Percentiles rank a stretch among this genome's conserved stretches.
Evolutionary conservation across 2,113 vertebrate species (phyloP).

Genomic region (Gadus macrocephalus): DNA sequence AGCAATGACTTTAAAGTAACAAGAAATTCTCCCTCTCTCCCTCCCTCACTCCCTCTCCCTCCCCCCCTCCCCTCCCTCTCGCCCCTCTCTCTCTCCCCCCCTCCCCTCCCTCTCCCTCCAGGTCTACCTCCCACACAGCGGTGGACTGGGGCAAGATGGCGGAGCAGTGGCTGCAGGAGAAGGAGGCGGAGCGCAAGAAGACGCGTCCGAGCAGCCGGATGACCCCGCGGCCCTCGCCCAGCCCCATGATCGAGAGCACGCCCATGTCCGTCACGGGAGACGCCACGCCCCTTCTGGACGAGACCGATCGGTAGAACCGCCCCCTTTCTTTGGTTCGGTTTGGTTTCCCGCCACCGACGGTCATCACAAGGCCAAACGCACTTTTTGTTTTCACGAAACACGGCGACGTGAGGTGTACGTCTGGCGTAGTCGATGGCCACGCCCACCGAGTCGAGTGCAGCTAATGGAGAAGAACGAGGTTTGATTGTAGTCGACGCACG

Average conservation of each 20-base stretch:
- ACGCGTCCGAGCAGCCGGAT: constrained; percentile 75
- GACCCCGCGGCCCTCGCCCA: constrained; percentile 92
- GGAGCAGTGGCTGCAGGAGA: constrained; percentile 89
- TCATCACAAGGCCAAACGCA: too few relatives aligned
- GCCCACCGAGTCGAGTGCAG: too few relatives aligned
- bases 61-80: not conserved
- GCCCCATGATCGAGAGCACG: constrained; percentile 98
- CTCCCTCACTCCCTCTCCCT: too few relatives aligned
- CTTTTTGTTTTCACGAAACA: too few relatives aligned
- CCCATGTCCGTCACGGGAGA: constrained; percentile 97
- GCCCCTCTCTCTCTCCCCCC: not conserved
- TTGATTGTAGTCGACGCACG: too few relatives aligned
- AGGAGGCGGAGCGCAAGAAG: constrained; percentile 84
- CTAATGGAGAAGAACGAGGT: too few relatives aligned
- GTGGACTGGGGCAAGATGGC: constrained; percentile 95
- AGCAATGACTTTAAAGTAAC: too few relatives aligned
- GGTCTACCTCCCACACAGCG: constrained; percentile 78
- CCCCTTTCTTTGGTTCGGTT: too few relatives aligned
- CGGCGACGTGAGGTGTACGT: too few relatives aligned
- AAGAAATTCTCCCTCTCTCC: too few relatives aligned
- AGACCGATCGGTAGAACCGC: constrained; percentile 92
- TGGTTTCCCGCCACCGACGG: too few relatives aligned
- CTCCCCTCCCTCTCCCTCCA: constrained; percentile 34
- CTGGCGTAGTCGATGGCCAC: too few relatives aligned
- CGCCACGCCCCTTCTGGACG: constrained; percentile 92